A percentile compares a stretch with the other conserved stretches of the same genome.
These are phyloP conservation scores for Lepus timidus DNA, from an alignment of 2,113 vertebrate species.

Conservation along the genomic window DNA sequence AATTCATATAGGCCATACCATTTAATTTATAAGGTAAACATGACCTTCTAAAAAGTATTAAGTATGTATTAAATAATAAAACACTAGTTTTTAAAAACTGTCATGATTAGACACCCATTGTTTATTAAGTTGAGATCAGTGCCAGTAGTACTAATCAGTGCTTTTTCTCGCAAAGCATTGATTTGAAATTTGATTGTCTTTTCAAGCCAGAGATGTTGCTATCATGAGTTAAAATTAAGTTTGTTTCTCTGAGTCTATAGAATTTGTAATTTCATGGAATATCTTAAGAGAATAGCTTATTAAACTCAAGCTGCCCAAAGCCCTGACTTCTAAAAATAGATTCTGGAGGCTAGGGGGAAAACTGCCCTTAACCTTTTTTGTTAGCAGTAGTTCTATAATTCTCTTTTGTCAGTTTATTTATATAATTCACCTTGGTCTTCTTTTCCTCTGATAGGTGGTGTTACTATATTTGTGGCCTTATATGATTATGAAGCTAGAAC, in stretches of 20 bases:
- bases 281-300: constrained; percentile 32
- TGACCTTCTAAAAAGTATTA: neutral
- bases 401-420: neutral
- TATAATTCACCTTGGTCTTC: constrained; percentile 33
- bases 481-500: constrained; percentile 99
- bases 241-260: constrained; percentile 28
- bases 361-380: neutral
- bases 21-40: constrained; percentile 63
- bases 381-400: neutral
- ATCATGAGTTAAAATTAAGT: constrained; percentile 28
- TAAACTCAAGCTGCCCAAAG: constrained; percentile 7
- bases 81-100: neutral
- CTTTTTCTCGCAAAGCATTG: constrained; percentile 38
- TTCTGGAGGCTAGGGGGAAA: neutral
- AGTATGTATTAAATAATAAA: neutral
- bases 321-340: constrained; percentile 30
- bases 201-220: constrained; percentile 31
- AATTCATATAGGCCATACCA: constrained; percentile 7
- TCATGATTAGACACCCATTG: neutral
- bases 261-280: constrained; percentile 20
- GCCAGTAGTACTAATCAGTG: neutral
- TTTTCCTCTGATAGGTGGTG: constrained; percentile 91
- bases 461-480: constrained; percentile 99
- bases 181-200: constrained; percentile 48
- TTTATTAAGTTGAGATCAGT: neutral